Conservation (phyloP, 2,888 invertebrate genomes). For the Limnephilus rhombicus region DNA sequence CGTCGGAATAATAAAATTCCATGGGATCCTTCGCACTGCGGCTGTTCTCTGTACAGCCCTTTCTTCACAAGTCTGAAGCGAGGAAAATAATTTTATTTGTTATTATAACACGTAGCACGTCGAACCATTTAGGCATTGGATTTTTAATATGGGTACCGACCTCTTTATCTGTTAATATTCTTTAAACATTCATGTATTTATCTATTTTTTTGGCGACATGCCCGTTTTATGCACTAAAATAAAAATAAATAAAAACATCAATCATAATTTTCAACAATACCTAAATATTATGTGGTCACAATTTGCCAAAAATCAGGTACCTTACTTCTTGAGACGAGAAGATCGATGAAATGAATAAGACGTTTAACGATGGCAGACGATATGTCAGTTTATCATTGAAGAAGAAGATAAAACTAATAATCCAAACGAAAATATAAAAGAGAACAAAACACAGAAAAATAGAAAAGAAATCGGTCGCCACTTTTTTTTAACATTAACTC, state of each 20-base stretch:
- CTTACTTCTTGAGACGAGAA: neutral
- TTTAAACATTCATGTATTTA: too few species aligned
- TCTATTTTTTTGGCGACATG: too few species aligned
- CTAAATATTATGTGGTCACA: neutral
- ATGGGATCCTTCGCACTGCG: neutral
- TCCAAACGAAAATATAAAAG: too few species aligned
- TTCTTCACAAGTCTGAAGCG: neutral
- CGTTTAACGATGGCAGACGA: neutral
- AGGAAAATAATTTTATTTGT: neutral
- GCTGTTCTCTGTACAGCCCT: neutral
- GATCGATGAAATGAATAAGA: neutral
- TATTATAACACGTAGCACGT: too few species aligned
- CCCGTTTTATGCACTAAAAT: too few species aligned
- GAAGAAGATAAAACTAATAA: too few species aligned
- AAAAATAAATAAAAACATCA: too few species aligned
- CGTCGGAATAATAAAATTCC: constrained; percentile 52
- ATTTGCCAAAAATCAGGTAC: neutral
- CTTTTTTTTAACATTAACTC: too few species aligned
- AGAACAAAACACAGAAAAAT: too few species aligned
- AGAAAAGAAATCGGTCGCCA: too few species aligned
- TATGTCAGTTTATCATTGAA: too few species aligned
- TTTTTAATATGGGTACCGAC: too few species aligned
- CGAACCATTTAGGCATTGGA: neutral
- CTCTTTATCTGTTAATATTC: neutral
- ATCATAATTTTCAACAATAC: neutral